phyloP scores from a whole-genome alignment of 2,797 vertebrate species.

The Myotis findleyi region DNA sequence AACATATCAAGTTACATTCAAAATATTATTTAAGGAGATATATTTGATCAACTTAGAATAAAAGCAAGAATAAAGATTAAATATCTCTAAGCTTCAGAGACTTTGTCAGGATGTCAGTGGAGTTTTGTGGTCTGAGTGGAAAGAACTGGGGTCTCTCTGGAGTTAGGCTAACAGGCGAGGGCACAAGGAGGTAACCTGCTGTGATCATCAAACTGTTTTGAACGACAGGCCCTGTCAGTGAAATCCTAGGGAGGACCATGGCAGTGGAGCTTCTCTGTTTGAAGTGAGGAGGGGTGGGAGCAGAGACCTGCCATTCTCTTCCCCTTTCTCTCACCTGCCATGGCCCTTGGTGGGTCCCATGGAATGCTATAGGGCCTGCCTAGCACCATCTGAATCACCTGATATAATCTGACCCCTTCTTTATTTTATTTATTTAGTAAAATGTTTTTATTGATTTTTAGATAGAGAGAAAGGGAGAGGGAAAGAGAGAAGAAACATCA shows the following conservation, averaged over 20 bases:
- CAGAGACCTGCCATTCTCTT: not conserved
- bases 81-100: not conserved
- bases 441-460: too few species aligned
- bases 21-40: conserved; percentile 3
- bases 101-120: not conserved
- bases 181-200: not conserved
- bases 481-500: too few species aligned
- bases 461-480: too few species aligned
- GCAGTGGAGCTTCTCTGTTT: not conserved
- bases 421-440: not conserved
- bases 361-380: not conserved
- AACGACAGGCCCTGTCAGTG: not conserved
- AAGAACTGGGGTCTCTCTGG: not conserved
- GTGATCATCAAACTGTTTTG: not conserved
- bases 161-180: not conserved
- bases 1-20: not conserved
- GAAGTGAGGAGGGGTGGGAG: not conserved
- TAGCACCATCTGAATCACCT: not conserved
- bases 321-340: not conserved
- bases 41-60: not conserved
- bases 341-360: not conserved
- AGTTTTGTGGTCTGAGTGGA: not conserved
- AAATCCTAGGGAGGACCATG: not conserved
- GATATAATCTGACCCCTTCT: not conserved
- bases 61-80: not conserved